These are phyloP conservation scores for Daubentonia madagascariensis DNA, from an alignment of 2,113 vertebrate species.

Conservation along the genomic window DNA sequence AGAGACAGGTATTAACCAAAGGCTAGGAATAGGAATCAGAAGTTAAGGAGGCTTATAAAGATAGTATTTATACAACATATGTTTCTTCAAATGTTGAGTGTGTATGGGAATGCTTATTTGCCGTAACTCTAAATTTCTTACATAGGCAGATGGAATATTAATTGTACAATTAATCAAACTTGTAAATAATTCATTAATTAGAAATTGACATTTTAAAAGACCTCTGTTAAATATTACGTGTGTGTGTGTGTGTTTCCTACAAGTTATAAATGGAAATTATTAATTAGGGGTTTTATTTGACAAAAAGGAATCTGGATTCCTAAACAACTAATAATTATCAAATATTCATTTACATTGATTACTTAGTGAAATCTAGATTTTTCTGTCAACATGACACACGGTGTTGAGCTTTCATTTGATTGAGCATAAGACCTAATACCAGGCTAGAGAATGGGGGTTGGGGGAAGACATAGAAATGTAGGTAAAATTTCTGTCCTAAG, in stretches of 20 bases:
- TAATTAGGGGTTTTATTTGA: neutral
- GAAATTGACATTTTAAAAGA: neutral
- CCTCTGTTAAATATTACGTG: neutral
- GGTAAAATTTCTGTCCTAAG: neutral
- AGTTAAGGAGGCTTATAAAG: neutral
- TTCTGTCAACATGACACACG: neutral
- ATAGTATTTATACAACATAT: neutral
- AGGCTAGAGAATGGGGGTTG: neutral
- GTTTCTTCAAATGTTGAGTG: neutral
- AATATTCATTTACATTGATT: neutral
- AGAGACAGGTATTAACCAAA: neutral
- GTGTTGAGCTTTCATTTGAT: neutral
- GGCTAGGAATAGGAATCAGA: neutral
- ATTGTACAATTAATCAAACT: neutral
- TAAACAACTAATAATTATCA: neutral
- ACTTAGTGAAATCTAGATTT: neutral
- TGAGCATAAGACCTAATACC: neutral
- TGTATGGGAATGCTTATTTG: neutral
- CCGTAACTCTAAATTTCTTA: neutral
- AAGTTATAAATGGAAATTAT: neutral
- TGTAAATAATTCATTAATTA: neutral
- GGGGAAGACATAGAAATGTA: accelerated
- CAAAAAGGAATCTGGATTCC: neutral
- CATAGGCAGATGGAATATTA: neutral
- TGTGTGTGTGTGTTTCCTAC: neutral